phyloP scores from a whole-genome alignment of 92 coral and sea anemone species.

The Pocillopora grandis region DNA sequence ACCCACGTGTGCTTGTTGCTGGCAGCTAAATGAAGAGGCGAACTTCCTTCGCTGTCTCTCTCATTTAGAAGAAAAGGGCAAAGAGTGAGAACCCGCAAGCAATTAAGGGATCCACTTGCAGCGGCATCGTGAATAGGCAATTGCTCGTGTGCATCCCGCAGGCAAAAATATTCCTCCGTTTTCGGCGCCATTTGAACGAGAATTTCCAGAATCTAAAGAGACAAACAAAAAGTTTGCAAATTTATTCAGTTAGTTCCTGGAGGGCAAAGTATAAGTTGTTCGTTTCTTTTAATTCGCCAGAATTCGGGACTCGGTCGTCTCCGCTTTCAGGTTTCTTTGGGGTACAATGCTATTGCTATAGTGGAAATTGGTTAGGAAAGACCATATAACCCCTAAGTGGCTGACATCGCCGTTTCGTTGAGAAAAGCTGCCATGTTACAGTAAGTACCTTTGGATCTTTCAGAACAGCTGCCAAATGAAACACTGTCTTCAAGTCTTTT shows the following conservation, averaged over 20 bases:
- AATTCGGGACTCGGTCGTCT: too few species aligned
- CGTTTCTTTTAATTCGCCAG: background rate
- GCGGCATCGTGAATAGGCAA: constrained; percentile 74
- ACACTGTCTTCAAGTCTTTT: constrained; percentile 46
- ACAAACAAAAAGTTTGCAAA: background rate
- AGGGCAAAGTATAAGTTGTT: background rate
- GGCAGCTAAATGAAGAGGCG: constrained; percentile 79
- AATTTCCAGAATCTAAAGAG: constrained; percentile 21
- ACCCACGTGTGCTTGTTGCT: constrained; percentile 62
- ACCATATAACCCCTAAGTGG: background rate
- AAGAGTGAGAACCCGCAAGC: constrained; percentile 49
- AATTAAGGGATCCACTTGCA: constrained; percentile 48
- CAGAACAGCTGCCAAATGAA: constrained; percentile 71
- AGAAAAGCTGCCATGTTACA: too few species aligned
- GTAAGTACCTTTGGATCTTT: constrained; percentile 56
- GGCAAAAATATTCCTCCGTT: background rate
- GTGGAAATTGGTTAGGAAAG: background rate
- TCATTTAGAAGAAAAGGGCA: constrained; percentile 12
- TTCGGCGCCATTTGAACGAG: constrained; percentile 28
- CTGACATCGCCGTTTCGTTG: too few species aligned
- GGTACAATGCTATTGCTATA: too few species aligned
- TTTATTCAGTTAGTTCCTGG: background rate
- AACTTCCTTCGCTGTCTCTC: constrained; percentile 43
- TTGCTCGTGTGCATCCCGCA: constrained; percentile 55
- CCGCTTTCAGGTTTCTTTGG: too few species aligned